A percentile compares a stretch with the other conserved stretches of the same genome.
Conservation (phyloP, 2,797 vertebrate species). For the Sebastes minor region DNA sequence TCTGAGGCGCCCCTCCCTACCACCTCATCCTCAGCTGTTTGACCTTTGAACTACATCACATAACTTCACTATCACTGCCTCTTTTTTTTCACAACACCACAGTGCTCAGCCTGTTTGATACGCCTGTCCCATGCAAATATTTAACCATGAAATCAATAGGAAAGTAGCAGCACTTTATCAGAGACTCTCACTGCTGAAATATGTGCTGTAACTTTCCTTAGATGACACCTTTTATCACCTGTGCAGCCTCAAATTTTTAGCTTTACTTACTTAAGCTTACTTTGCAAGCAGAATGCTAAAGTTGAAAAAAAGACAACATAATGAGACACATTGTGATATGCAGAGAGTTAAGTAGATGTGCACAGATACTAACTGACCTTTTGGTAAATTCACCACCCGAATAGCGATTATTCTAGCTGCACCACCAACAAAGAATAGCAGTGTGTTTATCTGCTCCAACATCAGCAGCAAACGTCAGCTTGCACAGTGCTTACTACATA, state of each 20-base stretch:
- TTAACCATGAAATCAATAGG: neutral
- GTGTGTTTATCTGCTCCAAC: neutral
- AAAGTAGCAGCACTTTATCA: neutral
- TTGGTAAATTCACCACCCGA: neutral
- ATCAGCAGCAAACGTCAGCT: too few species aligned
- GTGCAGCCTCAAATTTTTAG: neutral
- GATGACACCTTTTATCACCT: neutral
- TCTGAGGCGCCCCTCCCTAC: neutral
- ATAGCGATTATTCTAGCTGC: neutral
- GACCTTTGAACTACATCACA: slow-evolving; percentile 33
- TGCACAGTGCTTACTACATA: too few species aligned
- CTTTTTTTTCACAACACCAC: neutral
- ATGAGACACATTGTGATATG: neutral
- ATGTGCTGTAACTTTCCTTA: neutral
- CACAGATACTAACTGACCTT: neutral
- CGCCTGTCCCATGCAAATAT: neutral
- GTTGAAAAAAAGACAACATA: neutral
- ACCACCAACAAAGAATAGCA: neutral
- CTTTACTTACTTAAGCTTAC: neutral
- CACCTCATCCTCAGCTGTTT: slow-evolving; percentile 34
- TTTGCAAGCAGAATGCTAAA: neutral
- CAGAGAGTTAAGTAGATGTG: neutral
- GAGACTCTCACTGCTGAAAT: neutral
- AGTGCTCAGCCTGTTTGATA: neutral
- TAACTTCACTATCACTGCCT: slow-evolving; percentile 12